Evolutionary conservation across 2,888 invertebrate genomes (phyloP).

Genomic region (Campaea margaritaria): DNA sequence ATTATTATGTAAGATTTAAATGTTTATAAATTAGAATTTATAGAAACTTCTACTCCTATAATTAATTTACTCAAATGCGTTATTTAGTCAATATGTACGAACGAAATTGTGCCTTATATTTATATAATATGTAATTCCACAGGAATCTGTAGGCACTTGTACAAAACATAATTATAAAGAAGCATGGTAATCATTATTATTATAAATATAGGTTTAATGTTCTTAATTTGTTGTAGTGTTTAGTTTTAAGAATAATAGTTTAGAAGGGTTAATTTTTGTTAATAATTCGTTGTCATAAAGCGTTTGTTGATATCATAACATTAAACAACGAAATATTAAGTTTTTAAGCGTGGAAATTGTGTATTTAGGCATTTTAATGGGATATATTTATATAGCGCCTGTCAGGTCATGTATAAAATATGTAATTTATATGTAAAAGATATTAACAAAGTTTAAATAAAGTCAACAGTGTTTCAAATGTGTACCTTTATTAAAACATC

Average conservation of each 20-base stretch:
- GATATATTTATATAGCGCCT: slow-evolving; percentile 8
- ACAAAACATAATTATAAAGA: slow-evolving; percentile 28
- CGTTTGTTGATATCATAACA: slow-evolving; percentile 37
- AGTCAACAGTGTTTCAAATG: slow-evolving; percentile 38
- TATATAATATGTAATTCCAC: slow-evolving; percentile 26
- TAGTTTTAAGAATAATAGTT: slow-evolving; percentile 4
- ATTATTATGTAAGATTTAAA: slow-evolving; percentile 2
- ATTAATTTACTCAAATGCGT: slow-evolving; percentile 11
- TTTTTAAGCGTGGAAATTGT: slow-evolving; percentile 9
- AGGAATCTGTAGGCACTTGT: slow-evolving; percentile 32
- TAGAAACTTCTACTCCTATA: neutral
- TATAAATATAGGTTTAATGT: slow-evolving; percentile 15
- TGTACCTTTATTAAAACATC: slow-evolving; percentile 37
- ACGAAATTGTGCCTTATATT: slow-evolving; percentile 33
- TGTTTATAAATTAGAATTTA: slow-evolving; percentile 5
- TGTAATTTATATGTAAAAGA: slow-evolving; percentile 7
- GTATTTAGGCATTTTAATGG: slow-evolving; percentile 17
- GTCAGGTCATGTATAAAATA: slow-evolving; percentile 2
- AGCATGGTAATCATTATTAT: slow-evolving; percentile 26
- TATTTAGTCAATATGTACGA: slow-evolving; percentile 32
- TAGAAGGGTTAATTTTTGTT: slow-evolving; percentile 12
- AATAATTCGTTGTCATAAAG: slow-evolving; percentile 27
- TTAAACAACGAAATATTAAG: slow-evolving; percentile 28
- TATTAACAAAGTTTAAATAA: slow-evolving; percentile 26
- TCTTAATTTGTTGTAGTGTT: neutral